Evolutionary conservation across 2,797 vertebrate species (phyloP), one percentile per base, ranked within the genome.

Genomic region (Sibirionetta formosa): DNA sequence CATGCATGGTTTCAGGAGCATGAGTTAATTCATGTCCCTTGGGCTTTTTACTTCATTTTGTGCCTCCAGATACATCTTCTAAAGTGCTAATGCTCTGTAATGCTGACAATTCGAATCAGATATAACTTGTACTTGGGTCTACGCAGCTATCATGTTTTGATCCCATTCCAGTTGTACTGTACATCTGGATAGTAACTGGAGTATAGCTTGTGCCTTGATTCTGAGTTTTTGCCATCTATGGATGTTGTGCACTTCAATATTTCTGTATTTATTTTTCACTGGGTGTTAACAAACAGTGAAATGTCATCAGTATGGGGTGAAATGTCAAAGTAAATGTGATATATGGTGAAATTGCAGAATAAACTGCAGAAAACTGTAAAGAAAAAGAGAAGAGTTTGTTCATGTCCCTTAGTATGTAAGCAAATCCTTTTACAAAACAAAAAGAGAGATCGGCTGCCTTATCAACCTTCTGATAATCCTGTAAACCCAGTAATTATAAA

Each of bases 321-420:
- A 89, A 76, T 79, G 63, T 87, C 75, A 93, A 91, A 93, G 68
- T 46, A 88, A 63, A 22, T 79, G 56, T 24, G 12, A 4, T 64
- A 79, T 73, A 11, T 50, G 23, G 24, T 84, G n/a, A 86, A 71
- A 84, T 29, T 57, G 27, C 31, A 36, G 26, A 90, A 82, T 46
- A 56, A 6, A 56, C 77, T 63, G 36, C 60, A 40, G 17, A 19
- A 27, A 63, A 42, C 16, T 61, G 9, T n/a, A 48, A 71, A 84
- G 33, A 78, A 26, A 54, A 82, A 53, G 40, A 64, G 33, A 69
- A 70, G 15, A 22, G 17, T 75, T 36, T 68, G 40, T 71, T 84
- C 27, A 3, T 44, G 29, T 61, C 31, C 35, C 38, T 75, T 71
- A 33, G 11, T 79, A 53, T 66, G 16, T 31, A 68, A 60, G 33